Conservation (phyloP, 2,888 invertebrate species). For the Pherbina coryleti region DNA sequence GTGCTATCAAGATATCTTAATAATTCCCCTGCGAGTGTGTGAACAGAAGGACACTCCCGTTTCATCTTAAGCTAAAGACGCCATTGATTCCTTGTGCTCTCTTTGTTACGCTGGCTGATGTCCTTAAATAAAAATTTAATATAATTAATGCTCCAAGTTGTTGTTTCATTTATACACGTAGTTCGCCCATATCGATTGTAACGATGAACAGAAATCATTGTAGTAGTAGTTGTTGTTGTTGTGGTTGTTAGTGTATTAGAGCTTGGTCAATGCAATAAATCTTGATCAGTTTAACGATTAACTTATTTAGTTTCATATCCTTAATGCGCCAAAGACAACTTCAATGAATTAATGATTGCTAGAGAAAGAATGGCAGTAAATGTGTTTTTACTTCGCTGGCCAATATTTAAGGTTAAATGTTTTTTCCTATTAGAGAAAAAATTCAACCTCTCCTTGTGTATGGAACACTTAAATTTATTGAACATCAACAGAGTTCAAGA, state of each 20-base stretch:
- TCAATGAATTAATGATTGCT: background rate
- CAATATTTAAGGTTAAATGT: background rate
- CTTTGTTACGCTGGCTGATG: slow-evolving; percentile 49
- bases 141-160: slow-evolving; percentile 55
- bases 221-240: background rate
- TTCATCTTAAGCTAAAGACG: slow-evolving; percentile 48
- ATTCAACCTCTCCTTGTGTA: background rate
- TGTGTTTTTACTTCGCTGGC: background rate
- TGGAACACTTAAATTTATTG: too few relatives aligned
- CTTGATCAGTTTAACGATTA: slow-evolving; percentile 35
- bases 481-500: too few relatives aligned
- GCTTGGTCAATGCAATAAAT: slow-evolving; percentile 37
- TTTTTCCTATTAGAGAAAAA: background rate
- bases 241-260: background rate
- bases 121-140: slow-evolving; percentile 56
- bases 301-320: slow-evolving; percentile 6
- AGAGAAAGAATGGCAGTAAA: background rate
- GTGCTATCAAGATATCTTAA: slow-evolving; percentile 50
- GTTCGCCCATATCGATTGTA: background rate
- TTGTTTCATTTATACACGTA: background rate
- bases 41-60: slow-evolving; percentile 45
- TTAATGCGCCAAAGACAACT: background rate
- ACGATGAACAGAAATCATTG: too few relatives aligned
- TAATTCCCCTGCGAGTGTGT: slow-evolving; percentile 52
- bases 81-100: slow-evolving; percentile 27